These are phyloP conservation scores for Danaus plexippus DNA, from an alignment of 1,140 invertebrate species.

Conservation along the genomic window DNA sequence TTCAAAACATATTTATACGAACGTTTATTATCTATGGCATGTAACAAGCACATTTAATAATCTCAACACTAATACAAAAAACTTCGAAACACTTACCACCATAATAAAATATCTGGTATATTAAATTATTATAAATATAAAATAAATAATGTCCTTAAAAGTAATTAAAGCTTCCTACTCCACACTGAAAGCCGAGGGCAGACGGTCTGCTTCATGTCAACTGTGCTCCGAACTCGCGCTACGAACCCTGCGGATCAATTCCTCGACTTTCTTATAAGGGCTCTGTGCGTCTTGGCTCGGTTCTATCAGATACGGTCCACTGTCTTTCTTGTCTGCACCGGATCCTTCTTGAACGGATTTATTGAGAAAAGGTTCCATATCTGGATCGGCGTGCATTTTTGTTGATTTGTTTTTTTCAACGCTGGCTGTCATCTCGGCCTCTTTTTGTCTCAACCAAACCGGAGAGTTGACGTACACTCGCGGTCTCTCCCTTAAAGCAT, in stretches of 20 bases:
- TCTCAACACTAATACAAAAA: slow-evolving; percentile 9
- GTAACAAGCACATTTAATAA: slow-evolving; percentile 10
- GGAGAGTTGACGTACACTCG: slow-evolving; percentile 66
- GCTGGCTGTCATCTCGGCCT: slow-evolving; percentile 42
- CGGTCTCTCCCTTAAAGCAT: slow-evolving; percentile 56
- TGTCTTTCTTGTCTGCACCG: slow-evolving; percentile 41
- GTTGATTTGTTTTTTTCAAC: slow-evolving; percentile 31
- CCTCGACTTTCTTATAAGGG: slow-evolving; percentile 55
- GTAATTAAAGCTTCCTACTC: slow-evolving; percentile 53
- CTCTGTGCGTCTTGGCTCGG: slow-evolving; percentile 50
- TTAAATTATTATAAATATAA: slow-evolving; percentile 10
- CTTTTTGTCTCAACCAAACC: slow-evolving; percentile 61
- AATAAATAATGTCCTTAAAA: slow-evolving; percentile 16
- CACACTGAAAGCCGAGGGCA: slow-evolving; percentile 48
- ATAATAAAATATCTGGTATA: slow-evolving; percentile 7
- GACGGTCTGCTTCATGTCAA: slow-evolving; percentile 60
- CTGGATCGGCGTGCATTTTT: slow-evolving; percentile 27
- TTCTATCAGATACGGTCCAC: slow-evolving; percentile 53
- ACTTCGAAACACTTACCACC: slow-evolving; percentile 5
- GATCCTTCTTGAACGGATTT: slow-evolving; percentile 35
- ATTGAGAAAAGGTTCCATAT: slow-evolving; percentile 55
- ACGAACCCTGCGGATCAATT: slow-evolving; percentile 53
- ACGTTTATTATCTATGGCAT: too few relatives aligned
- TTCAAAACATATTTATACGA: too few relatives aligned
- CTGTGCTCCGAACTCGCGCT: slow-evolving; percentile 52